Base-by-base conservation (phyloP, 1,140 invertebrate genomes). In the Micrasema longulum region DNA sequence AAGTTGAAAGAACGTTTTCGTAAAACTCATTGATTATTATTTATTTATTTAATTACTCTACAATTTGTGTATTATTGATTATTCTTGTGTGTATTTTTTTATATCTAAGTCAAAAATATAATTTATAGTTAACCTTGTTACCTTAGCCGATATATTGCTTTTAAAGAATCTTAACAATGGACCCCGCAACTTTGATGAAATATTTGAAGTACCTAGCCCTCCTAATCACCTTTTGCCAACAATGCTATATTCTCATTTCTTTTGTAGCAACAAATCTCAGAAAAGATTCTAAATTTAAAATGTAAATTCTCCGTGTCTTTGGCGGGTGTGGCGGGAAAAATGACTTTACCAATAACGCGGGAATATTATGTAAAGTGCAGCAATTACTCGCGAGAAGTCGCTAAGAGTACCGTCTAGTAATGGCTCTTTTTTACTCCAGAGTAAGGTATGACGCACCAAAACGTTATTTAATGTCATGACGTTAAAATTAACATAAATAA, bases 401-500 rank as follows among this genome's bases (percentile, higher is more conserved):
- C 69, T 60, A 60, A 69, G 66, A 75, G 74, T 72, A 22, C 66
- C 73, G 60, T 35, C 18, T 9, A 23, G 69, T 72, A 66, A 63
- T 69, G 65, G 65, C 60, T 5, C 67, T 69, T 69, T 67, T 69
- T 69, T 60, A 69, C 68, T 22, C 57, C 16, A 50, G 47, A 62
- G 45, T 52, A 72, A 75, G 74, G 74, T 75, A 75, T 67, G 66
- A 69, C 70, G 74, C 74, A 72, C 69, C 63, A 73, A 76, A 73
- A 70, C 74, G 74, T 70, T 73, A 72, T 76, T 76, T 72, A 76
- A 76, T 76, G 71, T 76, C 68, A 45, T 68, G 68, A 67, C 74
- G 74, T 72, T 76, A 73, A 73, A 76, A 76, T 76, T 76, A 76
- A 76, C 74, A 76, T 76, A 76, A 73, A 76, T 76, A 76, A 76